Percentiles rank a stretch among this genome's conserved stretches.
Conservation (phyloP, 2,888 invertebrate genomes). For the Parasteatoda lunata region DNA sequence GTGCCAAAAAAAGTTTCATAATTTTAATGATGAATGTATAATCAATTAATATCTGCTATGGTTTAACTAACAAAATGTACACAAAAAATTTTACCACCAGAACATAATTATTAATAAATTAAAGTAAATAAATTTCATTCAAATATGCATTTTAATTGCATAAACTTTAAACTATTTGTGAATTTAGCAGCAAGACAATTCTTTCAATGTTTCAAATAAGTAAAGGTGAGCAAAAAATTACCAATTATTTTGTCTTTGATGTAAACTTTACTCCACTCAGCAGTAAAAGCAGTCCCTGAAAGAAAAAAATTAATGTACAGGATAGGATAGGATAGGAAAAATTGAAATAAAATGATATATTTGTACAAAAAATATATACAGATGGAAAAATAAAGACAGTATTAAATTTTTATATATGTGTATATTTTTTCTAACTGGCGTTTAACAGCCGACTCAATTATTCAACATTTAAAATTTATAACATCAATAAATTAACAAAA, state of each 20-base stretch:
- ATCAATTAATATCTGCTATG: too few relatives aligned
- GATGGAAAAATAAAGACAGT: neutral
- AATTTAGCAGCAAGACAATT: neutral
- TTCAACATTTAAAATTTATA: too few relatives aligned
- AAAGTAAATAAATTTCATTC: too few relatives aligned
- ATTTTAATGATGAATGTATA: too few relatives aligned
- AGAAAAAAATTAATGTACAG: slow-evolving; percentile 2
- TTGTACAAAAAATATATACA: too few relatives aligned
- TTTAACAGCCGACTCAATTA: too few relatives aligned
- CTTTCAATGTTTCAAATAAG: neutral
- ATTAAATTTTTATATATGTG: neutral
- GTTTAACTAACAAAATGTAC: too few relatives aligned
- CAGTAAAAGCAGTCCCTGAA: slow-evolving; percentile 88
- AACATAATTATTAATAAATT: too few relatives aligned
- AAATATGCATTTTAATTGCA: neutral
- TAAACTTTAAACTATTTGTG: neutral
- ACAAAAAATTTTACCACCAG: too few relatives aligned
- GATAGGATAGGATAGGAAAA: neutral
- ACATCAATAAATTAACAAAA: too few relatives aligned
- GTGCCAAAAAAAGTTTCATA: too few relatives aligned
- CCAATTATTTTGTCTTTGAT: slow-evolving; percentile 81
- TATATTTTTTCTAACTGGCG: neutral
- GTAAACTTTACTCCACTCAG: slow-evolving; percentile 93
- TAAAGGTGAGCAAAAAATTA: slow-evolving; percentile 65
- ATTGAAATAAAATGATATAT: neutral